phyloP scores from a whole-genome alignment of 2,113 vertebrate species.

The Ptilonorhynchus violaceus region DNA sequence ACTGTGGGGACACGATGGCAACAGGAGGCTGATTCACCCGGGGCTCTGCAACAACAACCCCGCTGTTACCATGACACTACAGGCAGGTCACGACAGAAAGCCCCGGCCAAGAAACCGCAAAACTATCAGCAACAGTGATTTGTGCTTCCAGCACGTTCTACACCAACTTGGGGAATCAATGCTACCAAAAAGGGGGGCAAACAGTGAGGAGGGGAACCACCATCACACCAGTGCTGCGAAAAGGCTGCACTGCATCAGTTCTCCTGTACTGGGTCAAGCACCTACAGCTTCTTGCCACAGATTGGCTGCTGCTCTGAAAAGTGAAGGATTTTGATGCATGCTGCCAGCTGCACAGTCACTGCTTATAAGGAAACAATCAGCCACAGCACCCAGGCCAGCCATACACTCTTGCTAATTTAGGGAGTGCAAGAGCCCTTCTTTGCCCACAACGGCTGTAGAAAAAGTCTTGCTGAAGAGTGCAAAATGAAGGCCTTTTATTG shows the following conservation, averaged over 20 bases:
- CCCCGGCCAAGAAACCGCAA: neutral
- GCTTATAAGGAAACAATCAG: constrained; percentile 23
- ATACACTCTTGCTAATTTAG: neutral
- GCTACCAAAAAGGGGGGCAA: neutral
- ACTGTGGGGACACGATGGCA: constrained; percentile 90
- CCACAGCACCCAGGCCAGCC: neutral
- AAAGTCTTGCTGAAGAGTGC: neutral
- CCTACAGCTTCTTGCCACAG: neutral
- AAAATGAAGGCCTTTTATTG: neutral
- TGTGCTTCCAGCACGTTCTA: neutral
- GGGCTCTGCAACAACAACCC: constrained; percentile 79
- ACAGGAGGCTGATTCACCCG: constrained; percentile 91
- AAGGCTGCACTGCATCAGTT: neutral
- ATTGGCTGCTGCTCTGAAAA: constrained; percentile 6
- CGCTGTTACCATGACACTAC: neutral
- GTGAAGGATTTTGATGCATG: neutral
- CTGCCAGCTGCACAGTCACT: constrained; percentile 26
- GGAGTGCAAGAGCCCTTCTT: neutral
- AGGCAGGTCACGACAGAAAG: neutral
- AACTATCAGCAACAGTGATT: neutral
- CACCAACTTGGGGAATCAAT: fast-evolving
- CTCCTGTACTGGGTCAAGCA: neutral
- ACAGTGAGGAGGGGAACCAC: neutral
- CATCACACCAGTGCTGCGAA: neutral
- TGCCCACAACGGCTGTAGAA: neutral